phyloP scores from a whole-genome alignment of 2,797 vertebrate species.

The Limnodromus scolopaceus region DNA sequence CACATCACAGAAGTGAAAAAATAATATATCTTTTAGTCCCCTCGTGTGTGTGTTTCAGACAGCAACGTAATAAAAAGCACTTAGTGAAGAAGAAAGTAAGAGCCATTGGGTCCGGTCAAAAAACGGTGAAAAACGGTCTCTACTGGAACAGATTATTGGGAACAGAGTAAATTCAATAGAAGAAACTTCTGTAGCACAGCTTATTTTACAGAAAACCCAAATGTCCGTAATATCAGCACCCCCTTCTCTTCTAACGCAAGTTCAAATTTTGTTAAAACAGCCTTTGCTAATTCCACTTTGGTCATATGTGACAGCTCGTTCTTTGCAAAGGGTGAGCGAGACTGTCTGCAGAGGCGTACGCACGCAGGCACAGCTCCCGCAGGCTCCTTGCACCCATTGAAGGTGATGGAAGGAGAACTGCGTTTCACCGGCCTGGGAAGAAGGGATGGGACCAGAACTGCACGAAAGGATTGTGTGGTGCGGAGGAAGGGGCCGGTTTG shows the following conservation, averaged over 20 bases:
- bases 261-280: neutral
- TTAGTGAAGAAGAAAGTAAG: neutral
- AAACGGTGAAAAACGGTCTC: neutral
- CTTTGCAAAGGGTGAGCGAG: neutral
- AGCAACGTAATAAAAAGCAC: neutral
- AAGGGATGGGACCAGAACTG: neutral
- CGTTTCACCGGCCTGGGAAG: neutral
- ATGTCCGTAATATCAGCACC: neutral
- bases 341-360: accelerated
- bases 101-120: neutral
- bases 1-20: neutral
- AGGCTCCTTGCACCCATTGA: neutral
- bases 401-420: neutral
- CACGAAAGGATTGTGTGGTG: neutral
- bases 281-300: neutral
- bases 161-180: neutral
- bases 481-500: neutral
- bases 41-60: neutral
- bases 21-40: neutral
- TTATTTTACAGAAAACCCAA: neutral
- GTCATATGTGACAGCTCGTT: neutral
- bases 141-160: neutral
- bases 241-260: neutral
- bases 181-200: neutral
- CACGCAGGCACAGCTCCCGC: neutral